Conservation (phyloP, 2,113 vertebrate genomes). For the Thalassarche chlororhynchos region DNA sequence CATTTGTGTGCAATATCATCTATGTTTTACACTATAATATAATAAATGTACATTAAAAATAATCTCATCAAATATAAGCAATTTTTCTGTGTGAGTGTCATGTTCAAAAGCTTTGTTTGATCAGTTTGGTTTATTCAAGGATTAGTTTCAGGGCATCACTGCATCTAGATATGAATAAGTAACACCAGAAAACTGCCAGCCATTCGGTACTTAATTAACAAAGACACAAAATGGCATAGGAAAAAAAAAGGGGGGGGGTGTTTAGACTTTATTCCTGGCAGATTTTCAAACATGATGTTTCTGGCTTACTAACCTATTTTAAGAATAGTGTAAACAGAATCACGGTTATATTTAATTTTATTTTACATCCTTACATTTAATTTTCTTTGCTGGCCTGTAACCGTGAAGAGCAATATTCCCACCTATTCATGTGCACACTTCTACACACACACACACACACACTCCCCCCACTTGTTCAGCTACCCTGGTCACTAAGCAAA, state of each 20-base stretch:
- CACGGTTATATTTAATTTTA: neutral
- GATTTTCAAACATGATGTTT: neutral
- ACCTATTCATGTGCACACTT: neutral
- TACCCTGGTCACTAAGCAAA: neutral
- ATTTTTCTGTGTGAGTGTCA: neutral
- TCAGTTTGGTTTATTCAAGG: neutral
- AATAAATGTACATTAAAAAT: neutral
- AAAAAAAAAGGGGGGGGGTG: neutral
- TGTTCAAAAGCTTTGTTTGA: neutral
- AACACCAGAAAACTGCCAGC: neutral
- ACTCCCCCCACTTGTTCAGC: neutral
- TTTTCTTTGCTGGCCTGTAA: neutral
- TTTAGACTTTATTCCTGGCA: neutral
- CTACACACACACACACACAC: neutral
- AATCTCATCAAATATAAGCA: neutral
- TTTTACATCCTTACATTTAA: neutral
- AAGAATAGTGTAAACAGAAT: neutral
- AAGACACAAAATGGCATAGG: neutral
- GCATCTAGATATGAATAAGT: neutral
- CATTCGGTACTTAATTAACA: neutral
- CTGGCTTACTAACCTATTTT: neutral
- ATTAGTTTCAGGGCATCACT: neutral
- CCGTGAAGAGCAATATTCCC: neutral
- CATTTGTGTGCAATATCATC: neutral
- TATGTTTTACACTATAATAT: neutral